Conservation (phyloP, 35 echinoderm and acorn worm species). For the Lytechinus variegatus region DNA sequence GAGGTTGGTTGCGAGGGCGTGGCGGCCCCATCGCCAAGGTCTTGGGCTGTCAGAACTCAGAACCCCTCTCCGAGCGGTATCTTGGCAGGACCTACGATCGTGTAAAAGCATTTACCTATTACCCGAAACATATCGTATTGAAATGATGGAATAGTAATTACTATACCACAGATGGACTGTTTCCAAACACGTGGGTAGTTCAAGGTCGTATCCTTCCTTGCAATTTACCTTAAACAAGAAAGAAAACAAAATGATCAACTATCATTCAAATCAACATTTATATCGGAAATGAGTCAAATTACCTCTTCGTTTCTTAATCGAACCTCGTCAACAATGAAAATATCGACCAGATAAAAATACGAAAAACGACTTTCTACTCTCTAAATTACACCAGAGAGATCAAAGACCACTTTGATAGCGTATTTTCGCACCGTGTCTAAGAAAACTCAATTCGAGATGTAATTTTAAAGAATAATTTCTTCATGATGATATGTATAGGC, state of each 20-base stretch:
- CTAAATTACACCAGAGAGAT: too few species aligned
- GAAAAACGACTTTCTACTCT: too few species aligned
- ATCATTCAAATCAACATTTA: neutral
- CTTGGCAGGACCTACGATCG: neutral
- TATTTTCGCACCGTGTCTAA: too few species aligned
- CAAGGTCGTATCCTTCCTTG: neutral
- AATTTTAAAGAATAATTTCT: too few species aligned
- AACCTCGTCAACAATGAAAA: too few species aligned
- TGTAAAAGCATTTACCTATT: neutral
- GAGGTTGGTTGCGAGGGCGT: conserved; percentile 36
- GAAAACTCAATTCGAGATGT: too few species aligned
- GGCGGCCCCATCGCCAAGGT: neutral
- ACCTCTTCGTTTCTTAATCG: neutral
- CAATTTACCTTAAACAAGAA: neutral
- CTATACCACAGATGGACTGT: neutral
- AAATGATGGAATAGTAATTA: neutral
- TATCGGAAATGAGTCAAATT: neutral
- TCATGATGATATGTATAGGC: too few species aligned
- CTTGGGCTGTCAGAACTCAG: conserved; percentile 1
- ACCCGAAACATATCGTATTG: neutral
- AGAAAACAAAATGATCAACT: neutral
- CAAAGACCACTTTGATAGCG: too few species aligned
- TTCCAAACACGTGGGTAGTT: neutral
- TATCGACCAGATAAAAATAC: too few species aligned
- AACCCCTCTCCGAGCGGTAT: neutral